Evolutionary conservation across 2,113 vertebrate genomes (phyloP), one percentile per base, ranked within the genome.

Genomic region (Barbus barbus): DNA sequence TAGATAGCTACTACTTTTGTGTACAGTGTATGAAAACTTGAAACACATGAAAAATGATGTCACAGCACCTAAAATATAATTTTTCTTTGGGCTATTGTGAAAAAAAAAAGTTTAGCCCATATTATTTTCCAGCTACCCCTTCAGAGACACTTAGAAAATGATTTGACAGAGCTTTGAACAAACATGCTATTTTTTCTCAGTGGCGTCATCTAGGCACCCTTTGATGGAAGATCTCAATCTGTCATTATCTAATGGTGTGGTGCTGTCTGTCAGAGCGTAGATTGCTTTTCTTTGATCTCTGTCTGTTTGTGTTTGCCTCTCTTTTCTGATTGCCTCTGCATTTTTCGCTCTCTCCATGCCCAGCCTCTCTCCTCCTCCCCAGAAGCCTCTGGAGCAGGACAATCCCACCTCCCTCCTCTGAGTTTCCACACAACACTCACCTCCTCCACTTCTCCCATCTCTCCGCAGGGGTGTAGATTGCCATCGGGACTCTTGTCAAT

Each of bases 281-380:
- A n/a, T n/a, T n/a, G n/a, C n/a, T 86, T 92, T 92, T 93, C 91
- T 94, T 94, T 94, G 88, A 93, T 93, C 92, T 92, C 78, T 41
- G 46, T 3, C 69, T 88, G 90, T 90, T 90, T 93, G 88, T 90
- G 86, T 91, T 90, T 60, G 65, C 81, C 90, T 89, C 89, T 91
- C 82, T 63, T 48, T 88, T 91, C 86, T 56, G 78, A 46, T 90
- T 81, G 56, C 77, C 67, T 84, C 82, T 65, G 73, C 84, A 82
- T 78, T 84, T 88, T 36, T 60, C 48, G n/a, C 67, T 56, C 85
- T 65, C 61, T 67, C 9, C n/a, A n/a, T n/a, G n/a, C n/a, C n/a
- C n/a, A n/a, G n/a, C n/a, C n/a, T n/a, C n/a, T n/a, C 78, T 82
- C n/a, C n/a, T n/a, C 82, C 84, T 80, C 77, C 26, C 36, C 18